Conservation (phyloP, 2,113 vertebrate genomes). For the Cololabis saira region DNA sequence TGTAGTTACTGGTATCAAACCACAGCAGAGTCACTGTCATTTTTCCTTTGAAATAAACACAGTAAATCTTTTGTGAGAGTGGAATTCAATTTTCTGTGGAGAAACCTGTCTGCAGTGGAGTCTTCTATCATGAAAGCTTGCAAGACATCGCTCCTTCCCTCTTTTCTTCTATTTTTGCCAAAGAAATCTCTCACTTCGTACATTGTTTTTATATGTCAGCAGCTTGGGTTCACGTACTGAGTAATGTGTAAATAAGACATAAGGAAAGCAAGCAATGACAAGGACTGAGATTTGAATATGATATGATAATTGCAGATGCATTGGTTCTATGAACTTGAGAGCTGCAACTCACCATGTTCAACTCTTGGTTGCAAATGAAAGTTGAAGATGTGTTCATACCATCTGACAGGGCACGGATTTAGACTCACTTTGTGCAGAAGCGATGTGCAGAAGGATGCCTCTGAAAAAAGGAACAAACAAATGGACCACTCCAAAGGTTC, state of each 20-base stretch:
- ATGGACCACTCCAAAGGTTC: neutral
- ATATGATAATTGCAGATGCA: slow-evolving; percentile 22
- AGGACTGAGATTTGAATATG: slow-evolving; percentile 24
- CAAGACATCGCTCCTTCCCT: slow-evolving; percentile 1
- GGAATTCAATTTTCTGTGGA: slow-evolving; percentile 24
- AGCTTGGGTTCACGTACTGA: slow-evolving; percentile 24
- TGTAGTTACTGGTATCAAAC: neutral
- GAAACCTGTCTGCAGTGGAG: slow-evolving; percentile 1
- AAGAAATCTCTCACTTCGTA: neutral
- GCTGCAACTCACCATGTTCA: too few species aligned
- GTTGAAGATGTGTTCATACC: slow-evolving; percentile 9
- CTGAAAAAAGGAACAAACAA: neutral
- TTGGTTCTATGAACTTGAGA: neutral
- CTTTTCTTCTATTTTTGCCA: neutral
- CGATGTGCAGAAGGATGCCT: slow-evolving; percentile 4
- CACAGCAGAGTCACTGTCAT: neutral
- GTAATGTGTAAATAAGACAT: slow-evolving; percentile 54
- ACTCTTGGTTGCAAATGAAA: neutral
- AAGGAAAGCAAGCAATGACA: slow-evolving; percentile 31
- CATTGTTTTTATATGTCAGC: slow-evolving; percentile 25
- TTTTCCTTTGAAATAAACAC: slow-evolving; percentile 16
- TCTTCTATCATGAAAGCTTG: slow-evolving; percentile 23
- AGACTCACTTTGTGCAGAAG: slow-evolving; percentile 1
- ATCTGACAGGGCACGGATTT: slow-evolving; percentile 17
- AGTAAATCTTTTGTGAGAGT: neutral